phyloP scores from a whole-genome alignment of 2,888 invertebrate species.

The Unio delphinus region DNA sequence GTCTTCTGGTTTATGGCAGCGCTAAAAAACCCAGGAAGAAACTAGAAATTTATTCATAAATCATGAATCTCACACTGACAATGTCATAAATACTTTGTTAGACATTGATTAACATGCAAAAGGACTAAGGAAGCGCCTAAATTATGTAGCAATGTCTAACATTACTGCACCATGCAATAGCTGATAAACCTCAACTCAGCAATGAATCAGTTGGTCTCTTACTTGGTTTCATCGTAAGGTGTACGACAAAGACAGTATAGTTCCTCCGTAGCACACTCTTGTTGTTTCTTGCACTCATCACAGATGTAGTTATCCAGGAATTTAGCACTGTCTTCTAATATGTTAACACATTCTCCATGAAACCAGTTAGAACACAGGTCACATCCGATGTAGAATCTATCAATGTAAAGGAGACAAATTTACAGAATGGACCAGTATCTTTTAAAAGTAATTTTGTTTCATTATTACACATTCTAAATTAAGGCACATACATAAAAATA shows the following conservation, averaged over 20 bases:
- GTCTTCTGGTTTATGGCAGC: no score
- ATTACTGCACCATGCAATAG: not conserved
- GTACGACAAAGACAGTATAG: constrained; percentile 96
- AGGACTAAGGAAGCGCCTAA: not conserved
- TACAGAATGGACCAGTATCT: no score
- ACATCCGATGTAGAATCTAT: constrained; percentile 96
- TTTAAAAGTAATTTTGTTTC: no score
- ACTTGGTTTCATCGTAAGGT: constrained; percentile 98
- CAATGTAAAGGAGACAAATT: constrained; percentile 2
- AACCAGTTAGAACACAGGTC: constrained; percentile 99
- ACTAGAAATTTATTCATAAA: no score
- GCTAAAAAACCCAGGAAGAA: no score
- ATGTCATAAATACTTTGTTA: not conserved
- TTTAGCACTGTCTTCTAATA: constrained; percentile 92
- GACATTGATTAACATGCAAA: no score
- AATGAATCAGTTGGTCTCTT: constrained; percentile 70
- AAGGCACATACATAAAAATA: no score
- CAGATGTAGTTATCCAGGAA: constrained; percentile 87
- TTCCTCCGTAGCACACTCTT: constrained; percentile 77
- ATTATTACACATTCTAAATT: no score
- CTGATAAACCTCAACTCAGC: not conserved
- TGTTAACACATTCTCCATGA: constrained; percentile 96
- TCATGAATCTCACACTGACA: no score
- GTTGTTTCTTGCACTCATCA: constrained; percentile 71
- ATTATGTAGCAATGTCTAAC: not conserved